Conservation (phyloP, 1,140 invertebrate genomes). For the Paraescarpia echinospica region DNA sequence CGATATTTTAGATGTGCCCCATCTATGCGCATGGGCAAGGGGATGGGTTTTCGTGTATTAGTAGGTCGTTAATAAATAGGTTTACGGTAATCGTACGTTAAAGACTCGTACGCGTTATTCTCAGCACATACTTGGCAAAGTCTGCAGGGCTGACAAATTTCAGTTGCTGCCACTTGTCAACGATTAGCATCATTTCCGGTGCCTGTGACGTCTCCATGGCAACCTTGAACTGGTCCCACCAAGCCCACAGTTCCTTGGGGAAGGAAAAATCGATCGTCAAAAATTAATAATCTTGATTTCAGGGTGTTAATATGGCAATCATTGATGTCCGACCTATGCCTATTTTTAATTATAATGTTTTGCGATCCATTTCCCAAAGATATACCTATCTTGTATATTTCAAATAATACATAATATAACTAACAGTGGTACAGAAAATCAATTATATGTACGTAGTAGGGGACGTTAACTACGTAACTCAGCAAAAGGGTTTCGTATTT, state of each 20-base stretch:
- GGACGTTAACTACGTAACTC: not conserved
- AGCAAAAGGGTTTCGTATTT: not conserved
- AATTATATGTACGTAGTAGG: not conserved
- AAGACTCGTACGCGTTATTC: not conserved
- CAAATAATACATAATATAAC: no score
- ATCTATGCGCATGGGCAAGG: no score
- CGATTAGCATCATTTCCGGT: conserved; percentile 50
- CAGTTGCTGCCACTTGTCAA: conserved; percentile 54
- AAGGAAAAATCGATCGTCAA: not conserved
- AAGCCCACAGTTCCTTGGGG: conserved; percentile 49
- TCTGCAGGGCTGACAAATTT: conserved; percentile 51
- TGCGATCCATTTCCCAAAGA: no score
- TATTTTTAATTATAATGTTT: not conserved
- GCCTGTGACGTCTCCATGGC: conserved; percentile 46
- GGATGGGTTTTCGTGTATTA: no score
- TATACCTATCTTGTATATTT: no score
- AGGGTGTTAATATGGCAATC: not conserved
- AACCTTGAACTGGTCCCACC: conserved; percentile 53
- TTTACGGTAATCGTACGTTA: not conserved
- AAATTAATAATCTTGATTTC: not conserved
- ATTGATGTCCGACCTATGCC: not conserved
- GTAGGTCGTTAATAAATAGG: not conserved
- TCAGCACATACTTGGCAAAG: conserved; percentile 47
- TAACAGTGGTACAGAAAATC: not conserved
- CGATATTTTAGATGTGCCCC: no score